Conservation (phyloP, 2,113 vertebrate species). For the Etia nguti region DNA sequence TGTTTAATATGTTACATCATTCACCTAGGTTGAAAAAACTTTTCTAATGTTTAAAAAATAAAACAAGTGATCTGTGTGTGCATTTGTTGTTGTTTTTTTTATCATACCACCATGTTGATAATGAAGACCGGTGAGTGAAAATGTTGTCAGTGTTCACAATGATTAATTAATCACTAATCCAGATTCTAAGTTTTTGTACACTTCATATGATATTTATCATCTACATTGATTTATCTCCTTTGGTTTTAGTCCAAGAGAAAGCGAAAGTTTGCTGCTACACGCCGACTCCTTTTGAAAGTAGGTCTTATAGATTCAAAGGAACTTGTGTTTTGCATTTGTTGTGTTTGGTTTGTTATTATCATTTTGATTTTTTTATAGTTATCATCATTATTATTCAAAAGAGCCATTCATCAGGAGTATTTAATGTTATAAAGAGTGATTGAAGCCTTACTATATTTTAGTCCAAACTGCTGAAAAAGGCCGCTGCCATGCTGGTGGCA, state of each 20-base stretch:
- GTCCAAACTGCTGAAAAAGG: slow-evolving; percentile 69
- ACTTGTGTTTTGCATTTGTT: neutral
- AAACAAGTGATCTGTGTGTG: neutral
- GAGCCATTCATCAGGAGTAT: neutral
- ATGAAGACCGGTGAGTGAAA: slow-evolving; percentile 54
- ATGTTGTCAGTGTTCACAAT: neutral
- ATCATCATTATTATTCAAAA: neutral
- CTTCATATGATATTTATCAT: neutral
- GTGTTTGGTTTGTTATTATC: neutral
- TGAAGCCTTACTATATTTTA: neutral
- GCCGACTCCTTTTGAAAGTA: slow-evolving; percentile 66
- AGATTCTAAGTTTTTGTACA: neutral
- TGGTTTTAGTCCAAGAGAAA: slow-evolving; percentile 56
- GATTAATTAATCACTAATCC: neutral
- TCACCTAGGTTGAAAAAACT: neutral
- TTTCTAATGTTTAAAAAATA: neutral
- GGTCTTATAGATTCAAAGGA: neutral
- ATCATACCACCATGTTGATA: neutral
- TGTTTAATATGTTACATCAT: neutral
- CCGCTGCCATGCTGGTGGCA: slow-evolving; percentile 60
- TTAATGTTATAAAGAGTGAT: neutral
- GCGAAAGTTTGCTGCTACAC: slow-evolving; percentile 66
- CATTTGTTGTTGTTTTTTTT: too few species aligned
- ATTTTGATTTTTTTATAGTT: neutral
- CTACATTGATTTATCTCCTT: neutral